Evolutionary conservation across 2,113 vertebrate species (phyloP).

Genomic region (Acrocephalus kingi): DNA sequence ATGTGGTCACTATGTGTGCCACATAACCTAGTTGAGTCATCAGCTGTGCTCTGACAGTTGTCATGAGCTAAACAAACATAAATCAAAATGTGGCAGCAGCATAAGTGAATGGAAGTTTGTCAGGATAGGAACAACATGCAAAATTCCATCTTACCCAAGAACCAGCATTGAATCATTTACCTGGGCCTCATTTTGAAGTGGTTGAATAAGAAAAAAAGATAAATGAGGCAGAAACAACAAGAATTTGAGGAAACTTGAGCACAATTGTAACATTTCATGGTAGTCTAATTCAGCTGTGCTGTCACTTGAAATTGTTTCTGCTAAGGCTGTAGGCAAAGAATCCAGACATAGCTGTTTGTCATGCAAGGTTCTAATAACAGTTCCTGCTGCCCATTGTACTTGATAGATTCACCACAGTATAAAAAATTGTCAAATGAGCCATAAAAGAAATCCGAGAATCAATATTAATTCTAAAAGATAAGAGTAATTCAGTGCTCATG

Average conservation of each 20-base stretch:
- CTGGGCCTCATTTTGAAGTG: not conserved
- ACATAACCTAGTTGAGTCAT: not conserved
- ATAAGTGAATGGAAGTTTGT: not conserved
- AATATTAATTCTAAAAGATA: not conserved
- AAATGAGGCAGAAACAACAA: not conserved
- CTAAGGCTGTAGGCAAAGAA: not conserved
- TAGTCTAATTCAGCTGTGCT: not conserved
- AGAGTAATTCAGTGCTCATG: not conserved
- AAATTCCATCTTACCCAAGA: not conserved
- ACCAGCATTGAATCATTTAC: not conserved
- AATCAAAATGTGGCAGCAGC: not conserved
- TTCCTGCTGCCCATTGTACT: not conserved
- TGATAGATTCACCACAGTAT: fast-evolving
- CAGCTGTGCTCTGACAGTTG: not conserved
- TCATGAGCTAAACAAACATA: not conserved
- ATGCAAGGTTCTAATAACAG: not conserved
- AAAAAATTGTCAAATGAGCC: too few relatives aligned
- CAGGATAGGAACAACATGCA: not conserved
- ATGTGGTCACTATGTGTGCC: not conserved
- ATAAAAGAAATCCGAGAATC: not conserved
- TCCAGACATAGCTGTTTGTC: not conserved
- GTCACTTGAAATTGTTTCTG: not conserved
- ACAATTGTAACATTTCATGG: not conserved
- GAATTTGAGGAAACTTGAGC: not conserved
- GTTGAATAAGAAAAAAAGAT: not conserved